These are phyloP conservation scores for Hystrix cristata DNA, from an alignment of 2,113 vertebrate species.

Conservation along the genomic window DNA sequence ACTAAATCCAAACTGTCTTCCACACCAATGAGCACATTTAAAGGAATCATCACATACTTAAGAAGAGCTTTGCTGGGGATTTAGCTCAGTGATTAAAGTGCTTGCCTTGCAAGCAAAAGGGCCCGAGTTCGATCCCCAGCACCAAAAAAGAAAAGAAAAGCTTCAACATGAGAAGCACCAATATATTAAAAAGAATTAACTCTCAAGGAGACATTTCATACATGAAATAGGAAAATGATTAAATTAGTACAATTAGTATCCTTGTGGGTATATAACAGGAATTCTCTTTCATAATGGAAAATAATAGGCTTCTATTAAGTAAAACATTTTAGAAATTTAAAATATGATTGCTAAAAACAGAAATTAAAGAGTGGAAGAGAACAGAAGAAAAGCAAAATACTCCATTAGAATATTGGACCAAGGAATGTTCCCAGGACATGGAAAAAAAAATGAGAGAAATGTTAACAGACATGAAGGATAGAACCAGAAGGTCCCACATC, in stretches of 20 bases:
- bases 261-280: neutral
- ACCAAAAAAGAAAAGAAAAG: neutral
- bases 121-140: no score
- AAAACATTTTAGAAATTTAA: neutral
- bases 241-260: neutral
- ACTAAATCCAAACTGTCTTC: neutral
- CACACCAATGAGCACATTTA: neutral
- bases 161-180: neutral
- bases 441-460: neutral
- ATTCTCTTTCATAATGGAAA: neutral
- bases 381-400: neutral
- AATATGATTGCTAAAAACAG: neutral
- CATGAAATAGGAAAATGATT: neutral
- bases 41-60: neutral
- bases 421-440: neutral
- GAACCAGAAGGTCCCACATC: neutral
- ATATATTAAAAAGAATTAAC: neutral
- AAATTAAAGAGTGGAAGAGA: neutral
- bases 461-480: neutral
- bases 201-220: neutral
- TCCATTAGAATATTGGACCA: neutral
- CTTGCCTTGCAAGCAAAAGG: no score
- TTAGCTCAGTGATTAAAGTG: no score
- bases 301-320: neutral
- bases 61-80: neutral